phyloP scores from a whole-genome alignment of 2,888 invertebrate genomes.

The Lacanobia oleracea region DNA sequence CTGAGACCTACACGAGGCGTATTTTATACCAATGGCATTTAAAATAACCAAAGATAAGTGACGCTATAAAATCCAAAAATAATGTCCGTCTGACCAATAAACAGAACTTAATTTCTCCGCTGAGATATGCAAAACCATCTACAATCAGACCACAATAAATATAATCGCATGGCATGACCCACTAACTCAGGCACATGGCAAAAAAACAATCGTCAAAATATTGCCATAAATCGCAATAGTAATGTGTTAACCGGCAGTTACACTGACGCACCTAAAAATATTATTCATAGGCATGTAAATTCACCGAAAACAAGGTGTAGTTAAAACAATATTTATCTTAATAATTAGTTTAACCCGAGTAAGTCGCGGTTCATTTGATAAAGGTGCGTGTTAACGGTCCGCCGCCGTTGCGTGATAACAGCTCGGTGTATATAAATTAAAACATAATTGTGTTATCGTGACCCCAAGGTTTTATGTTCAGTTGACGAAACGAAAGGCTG shows the following conservation, averaged over 20 bases:
- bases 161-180: slow-evolving; percentile 59
- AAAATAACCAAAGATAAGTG: background rate
- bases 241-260: slow-evolving; percentile 72
- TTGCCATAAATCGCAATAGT: slow-evolving; percentile 70
- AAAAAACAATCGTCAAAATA: slow-evolving; percentile 68
- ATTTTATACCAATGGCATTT: background rate
- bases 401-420: slow-evolving; percentile 84
- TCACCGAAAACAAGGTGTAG: slow-evolving; percentile 85
- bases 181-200: slow-evolving; percentile 64
- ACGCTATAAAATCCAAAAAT: background rate
- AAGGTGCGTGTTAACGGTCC: slow-evolving; percentile 85
- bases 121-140: slow-evolving; percentile 59
- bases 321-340: slow-evolving; percentile 89
- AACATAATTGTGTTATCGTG: slow-evolving; percentile 91
- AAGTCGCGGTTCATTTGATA: slow-evolving; percentile 86
- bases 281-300: slow-evolving; percentile 80
- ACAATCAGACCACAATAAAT: slow-evolving; percentile 55
- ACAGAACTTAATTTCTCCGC: slow-evolving; percentile 27
- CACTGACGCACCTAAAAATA: slow-evolving; percentile 75
- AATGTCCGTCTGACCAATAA: slow-evolving; percentile 1
- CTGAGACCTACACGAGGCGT: background rate
- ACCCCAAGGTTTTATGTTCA: slow-evolving; percentile 86
- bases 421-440: slow-evolving; percentile 88
- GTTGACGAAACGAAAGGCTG: slow-evolving; percentile 75
- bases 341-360: slow-evolving; percentile 89